phyloP scores from a whole-genome alignment of 2,113 vertebrate genomes.

The Eulemur macaco region DNA sequence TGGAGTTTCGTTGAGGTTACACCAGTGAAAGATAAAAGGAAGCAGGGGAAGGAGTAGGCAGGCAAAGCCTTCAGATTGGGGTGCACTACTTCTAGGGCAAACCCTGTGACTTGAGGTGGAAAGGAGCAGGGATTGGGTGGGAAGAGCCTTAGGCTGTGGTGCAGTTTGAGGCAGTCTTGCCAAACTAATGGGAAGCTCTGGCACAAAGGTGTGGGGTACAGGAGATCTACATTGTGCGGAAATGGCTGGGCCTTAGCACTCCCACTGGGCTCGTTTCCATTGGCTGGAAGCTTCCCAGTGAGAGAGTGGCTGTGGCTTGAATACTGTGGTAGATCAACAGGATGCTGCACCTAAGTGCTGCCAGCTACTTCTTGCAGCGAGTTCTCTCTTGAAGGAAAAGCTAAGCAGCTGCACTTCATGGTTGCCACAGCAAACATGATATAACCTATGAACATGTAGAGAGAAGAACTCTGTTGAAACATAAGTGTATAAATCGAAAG shows the following conservation, averaged over 20 bases:
- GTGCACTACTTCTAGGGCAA: fast-evolving
- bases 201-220: background rate
- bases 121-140: background rate
- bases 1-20: background rate
- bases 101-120: background rate
- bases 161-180: background rate
- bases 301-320: background rate
- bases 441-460: too few relatives aligned
- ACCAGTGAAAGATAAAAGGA: background rate
- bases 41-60: too few relatives aligned
- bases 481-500: background rate
- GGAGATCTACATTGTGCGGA: background rate
- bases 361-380: background rate
- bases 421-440: background rate
- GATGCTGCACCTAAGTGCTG: background rate
- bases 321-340: background rate
- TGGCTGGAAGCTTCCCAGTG: background rate
- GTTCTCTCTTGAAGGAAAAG: background rate
- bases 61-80: background rate
- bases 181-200: background rate
- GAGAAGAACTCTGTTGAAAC: background rate
- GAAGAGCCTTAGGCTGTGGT: background rate
- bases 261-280: background rate
- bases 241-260: background rate
- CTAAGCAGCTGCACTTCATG: too few relatives aligned